Evolutionary conservation across 2,113 vertebrate species (phyloP).

Genomic region (Pyxicephalus adspersus): DNA sequence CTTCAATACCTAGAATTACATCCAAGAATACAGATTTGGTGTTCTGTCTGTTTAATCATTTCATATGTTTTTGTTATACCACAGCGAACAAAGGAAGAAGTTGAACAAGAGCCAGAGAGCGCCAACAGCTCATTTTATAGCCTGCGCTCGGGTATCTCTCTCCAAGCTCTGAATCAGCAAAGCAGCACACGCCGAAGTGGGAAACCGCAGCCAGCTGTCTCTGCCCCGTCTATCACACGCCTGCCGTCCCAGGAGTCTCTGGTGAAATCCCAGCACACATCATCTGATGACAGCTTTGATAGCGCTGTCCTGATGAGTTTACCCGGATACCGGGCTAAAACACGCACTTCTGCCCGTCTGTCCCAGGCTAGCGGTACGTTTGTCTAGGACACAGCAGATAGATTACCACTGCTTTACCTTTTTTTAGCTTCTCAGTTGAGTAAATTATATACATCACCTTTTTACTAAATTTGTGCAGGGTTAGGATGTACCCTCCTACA

Average conservation of each 20-base stretch:
- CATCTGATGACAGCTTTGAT: constrained; percentile 62
- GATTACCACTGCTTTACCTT: too few species aligned
- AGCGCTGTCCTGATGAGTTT: constrained; percentile 77
- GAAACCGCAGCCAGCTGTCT: constrained; percentile 63
- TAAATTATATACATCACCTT: too few species aligned
- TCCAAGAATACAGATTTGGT: too few species aligned
- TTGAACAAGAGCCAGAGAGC: constrained; percentile 63
- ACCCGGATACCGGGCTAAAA: constrained; percentile 86
- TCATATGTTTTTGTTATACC: background rate
- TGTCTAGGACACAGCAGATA: too few species aligned
- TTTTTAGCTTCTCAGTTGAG: too few species aligned
- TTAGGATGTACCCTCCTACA: too few species aligned
- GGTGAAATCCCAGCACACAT: constrained; percentile 56
- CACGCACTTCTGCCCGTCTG: constrained; percentile 69
- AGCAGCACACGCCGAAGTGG: constrained; percentile 40
- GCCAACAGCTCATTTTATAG: constrained; percentile 76
- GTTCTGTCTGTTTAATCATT: too few species aligned
- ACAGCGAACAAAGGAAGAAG: constrained; percentile 72
- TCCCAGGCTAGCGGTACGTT: constrained; percentile 68
- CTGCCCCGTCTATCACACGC: constrained; percentile 63
- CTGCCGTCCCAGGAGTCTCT: constrained; percentile 68
- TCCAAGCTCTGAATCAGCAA: constrained; percentile 47
- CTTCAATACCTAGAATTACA: too few species aligned
- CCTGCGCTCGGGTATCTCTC: constrained; percentile 68
- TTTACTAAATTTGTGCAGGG: too few species aligned